Conservation (phyloP, 2,888 invertebrate genomes). For the Synergus laeviventris region DNA sequence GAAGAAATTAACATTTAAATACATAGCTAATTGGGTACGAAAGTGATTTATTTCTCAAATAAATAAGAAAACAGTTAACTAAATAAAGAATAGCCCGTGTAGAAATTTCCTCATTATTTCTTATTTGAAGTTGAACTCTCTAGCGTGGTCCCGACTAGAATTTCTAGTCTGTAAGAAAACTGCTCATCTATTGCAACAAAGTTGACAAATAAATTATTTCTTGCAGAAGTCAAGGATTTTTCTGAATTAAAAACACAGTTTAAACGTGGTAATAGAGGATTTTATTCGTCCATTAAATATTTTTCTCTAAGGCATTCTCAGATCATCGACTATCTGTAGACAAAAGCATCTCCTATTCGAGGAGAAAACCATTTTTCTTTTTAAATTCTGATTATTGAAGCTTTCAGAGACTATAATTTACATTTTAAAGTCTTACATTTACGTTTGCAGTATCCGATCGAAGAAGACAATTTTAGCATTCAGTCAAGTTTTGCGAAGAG, state of each 20-base stretch:
- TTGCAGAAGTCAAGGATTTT: neutral
- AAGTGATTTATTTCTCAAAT: neutral
- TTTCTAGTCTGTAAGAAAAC: no score
- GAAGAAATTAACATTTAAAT: slow-evolving; percentile 2
- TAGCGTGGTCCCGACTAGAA: no score
- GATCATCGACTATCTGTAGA: slow-evolving; percentile 31
- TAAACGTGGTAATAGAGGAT: slow-evolving; percentile 37
- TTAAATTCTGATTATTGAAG: slow-evolving; percentile 18
- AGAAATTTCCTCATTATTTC: no score
- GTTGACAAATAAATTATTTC: neutral
- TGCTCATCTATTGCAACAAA: no score
- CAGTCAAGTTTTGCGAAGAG: slow-evolving; percentile 28
- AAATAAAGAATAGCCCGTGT: neutral
- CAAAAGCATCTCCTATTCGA: slow-evolving; percentile 18
- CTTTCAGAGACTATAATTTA: slow-evolving; percentile 32
- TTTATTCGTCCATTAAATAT: slow-evolving; percentile 40
- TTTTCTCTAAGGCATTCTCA: slow-evolving; percentile 26
- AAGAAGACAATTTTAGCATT: slow-evolving; percentile 26
- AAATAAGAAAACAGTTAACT: neutral
- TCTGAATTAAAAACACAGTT: neutral
- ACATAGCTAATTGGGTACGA: neutral
- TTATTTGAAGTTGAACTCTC: no score
- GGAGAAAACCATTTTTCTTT: slow-evolving; percentile 20
- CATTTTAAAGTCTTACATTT: slow-evolving; percentile 29
- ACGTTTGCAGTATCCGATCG: slow-evolving; percentile 9